phyloP scores from a whole-genome alignment of 2,888 invertebrate species.

The Cerastoderma edule region DNA sequence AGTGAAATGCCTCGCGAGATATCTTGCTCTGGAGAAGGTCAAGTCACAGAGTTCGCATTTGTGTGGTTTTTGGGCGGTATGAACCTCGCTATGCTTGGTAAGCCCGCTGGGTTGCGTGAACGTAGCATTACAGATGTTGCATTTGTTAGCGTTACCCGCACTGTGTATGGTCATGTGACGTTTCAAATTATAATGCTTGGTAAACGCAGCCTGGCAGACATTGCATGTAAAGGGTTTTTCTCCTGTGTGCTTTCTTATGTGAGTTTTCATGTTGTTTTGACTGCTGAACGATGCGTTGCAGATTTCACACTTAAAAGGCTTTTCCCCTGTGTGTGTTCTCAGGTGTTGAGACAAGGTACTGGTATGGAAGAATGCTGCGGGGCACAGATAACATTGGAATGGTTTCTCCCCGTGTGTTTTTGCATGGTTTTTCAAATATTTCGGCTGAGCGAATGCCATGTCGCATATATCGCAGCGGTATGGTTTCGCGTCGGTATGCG shows the following conservation, averaged over 20 bases:
- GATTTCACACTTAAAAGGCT: not conserved
- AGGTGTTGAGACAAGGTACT: not conserved
- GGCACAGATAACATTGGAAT: too few species aligned
- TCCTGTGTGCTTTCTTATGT: not conserved
- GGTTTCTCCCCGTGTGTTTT: not conserved
- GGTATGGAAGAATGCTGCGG: not conserved
- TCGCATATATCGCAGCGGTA: not conserved
- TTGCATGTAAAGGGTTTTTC: conserved; percentile 1
- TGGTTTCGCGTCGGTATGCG: not conserved
- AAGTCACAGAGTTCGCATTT: conserved; percentile 14
- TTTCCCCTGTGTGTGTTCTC: not conserved
- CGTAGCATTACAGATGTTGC: not conserved
- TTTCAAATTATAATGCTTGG: not conserved
- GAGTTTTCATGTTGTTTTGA: not conserved
- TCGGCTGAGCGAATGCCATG: not conserved
- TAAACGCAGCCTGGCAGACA: conserved; percentile 1
- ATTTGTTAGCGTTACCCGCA: not conserved
- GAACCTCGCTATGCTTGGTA: not conserved
- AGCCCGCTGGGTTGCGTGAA: not conserved
- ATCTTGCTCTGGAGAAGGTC: not conserved
- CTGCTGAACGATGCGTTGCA: not conserved
- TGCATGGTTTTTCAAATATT: not conserved
- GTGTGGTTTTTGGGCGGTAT: conserved; percentile 1
- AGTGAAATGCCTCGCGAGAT: conserved; percentile 4
- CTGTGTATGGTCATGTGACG: not conserved